phyloP scores from a whole-genome alignment of 2,888 invertebrate genomes.

The Brachycybe producta region DNA sequence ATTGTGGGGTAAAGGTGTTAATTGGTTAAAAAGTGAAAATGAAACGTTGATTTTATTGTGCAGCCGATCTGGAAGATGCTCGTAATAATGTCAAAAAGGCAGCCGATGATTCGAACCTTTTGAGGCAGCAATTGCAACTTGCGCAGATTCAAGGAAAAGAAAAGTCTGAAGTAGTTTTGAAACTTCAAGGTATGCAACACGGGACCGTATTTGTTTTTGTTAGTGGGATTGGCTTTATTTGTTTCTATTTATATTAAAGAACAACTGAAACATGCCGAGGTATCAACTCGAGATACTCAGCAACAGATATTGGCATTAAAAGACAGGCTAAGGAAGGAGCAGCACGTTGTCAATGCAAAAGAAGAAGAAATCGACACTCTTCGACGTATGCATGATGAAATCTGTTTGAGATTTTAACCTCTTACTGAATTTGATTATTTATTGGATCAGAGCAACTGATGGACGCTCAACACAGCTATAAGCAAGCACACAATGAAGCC shows the following conservation, averaged over 20 bases:
- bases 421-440: not conserved
- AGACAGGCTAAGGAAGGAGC: slow-evolving; percentile 10
- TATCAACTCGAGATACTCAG: slow-evolving; percentile 8
- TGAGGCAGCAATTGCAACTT: slow-evolving; percentile 28
- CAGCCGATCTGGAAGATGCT: slow-evolving; percentile 30
- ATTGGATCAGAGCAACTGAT: slow-evolving; percentile 28
- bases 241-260: slow-evolving; percentile 1
- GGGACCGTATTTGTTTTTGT: not conserved
- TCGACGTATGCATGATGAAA: slow-evolving; percentile 5
- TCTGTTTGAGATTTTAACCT: not conserved
- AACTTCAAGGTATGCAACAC: slow-evolving; percentile 27
- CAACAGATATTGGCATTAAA: slow-evolving; percentile 7
- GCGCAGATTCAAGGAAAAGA: slow-evolving; percentile 27
- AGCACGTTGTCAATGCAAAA: not conserved
- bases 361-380: slow-evolving; percentile 13
- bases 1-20: not conserved
- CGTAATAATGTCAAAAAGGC: slow-evolving; percentile 27
- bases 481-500: slow-evolving; percentile 40
- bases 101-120: slow-evolving; percentile 27
- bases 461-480: slow-evolving; percentile 37
- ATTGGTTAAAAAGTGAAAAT: slow-evolving; percentile 3
- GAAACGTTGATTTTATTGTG: slow-evolving; percentile 12
- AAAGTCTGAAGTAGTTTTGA: slow-evolving; percentile 27
- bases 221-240: not conserved
- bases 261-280: slow-evolving; percentile 11